Conservation (phyloP, 2,113 vertebrate genomes). For the Lepus timidus region DNA sequence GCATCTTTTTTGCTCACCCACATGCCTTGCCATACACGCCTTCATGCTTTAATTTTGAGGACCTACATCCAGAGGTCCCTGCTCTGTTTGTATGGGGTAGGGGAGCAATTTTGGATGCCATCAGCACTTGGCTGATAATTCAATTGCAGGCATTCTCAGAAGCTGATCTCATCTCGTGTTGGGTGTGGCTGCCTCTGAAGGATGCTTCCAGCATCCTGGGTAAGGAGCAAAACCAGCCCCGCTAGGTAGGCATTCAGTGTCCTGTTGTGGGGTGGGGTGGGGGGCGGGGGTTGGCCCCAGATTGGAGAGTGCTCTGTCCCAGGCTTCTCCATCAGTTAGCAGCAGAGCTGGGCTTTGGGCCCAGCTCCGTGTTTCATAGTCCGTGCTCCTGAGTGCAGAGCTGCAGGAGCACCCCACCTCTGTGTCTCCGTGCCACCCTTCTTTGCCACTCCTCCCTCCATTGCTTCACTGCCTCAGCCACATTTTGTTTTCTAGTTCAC, state of each 20-base stretch:
- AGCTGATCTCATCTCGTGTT: neutral
- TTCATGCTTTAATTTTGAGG: neutral
- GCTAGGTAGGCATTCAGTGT: neutral
- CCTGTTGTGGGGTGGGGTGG: neutral
- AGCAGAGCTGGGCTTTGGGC: neutral
- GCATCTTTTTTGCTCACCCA: accelerated
- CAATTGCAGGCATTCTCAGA: accelerated
- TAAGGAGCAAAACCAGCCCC: neutral
- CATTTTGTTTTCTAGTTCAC: conserved; percentile 69
- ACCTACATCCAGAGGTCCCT: neutral
- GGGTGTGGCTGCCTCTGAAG: neutral
- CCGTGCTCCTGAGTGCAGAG: accelerated
- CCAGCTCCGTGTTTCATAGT: neutral
- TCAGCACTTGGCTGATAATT: neutral
- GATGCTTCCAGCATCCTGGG: neutral
- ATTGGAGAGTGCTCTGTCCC: accelerated
- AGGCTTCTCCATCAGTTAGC: neutral
- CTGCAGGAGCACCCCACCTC: neutral
- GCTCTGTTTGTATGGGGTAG: neutral
- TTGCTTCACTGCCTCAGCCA: neutral
- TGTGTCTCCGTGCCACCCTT: neutral
- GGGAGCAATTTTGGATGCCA: neutral
- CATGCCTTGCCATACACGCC: accelerated
- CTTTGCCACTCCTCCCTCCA: neutral
- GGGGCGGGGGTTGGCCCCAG: too few species aligned